Evolutionary conservation across 2,888 invertebrate species (phyloP).

Genomic region (Dasysyrphus albostriatus): DNA sequence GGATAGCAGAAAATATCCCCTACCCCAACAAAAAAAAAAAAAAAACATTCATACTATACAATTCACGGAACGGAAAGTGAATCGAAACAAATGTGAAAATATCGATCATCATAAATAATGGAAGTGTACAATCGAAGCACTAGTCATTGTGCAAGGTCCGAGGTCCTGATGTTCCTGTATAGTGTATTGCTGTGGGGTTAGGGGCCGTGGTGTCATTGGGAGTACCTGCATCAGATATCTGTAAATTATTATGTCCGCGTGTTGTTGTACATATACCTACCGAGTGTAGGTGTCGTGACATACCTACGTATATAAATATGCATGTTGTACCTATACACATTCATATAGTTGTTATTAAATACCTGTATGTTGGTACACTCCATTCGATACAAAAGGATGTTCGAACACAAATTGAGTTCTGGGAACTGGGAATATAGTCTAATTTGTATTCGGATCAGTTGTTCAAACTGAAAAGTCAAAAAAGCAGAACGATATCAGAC

Average conservation of each 20-base stretch:
- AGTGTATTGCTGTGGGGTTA: neutral
- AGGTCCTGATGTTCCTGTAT: neutral
- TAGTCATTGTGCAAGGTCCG: slow-evolving; percentile 51
- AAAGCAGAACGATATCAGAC: neutral
- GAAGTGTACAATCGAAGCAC: slow-evolving; percentile 60
- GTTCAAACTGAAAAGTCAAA: neutral
- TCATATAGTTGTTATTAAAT: neutral
- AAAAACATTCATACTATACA: no score
- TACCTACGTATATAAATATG: neutral
- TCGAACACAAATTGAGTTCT: neutral
- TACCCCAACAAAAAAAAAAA: neutral
- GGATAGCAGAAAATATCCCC: slow-evolving; percentile 25
- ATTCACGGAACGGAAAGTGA: slow-evolving; percentile 66
- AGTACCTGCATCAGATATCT: slow-evolving; percentile 59
- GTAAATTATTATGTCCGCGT: slow-evolving; percentile 63
- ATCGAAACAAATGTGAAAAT: slow-evolving; percentile 74
- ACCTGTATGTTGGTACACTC: no score
- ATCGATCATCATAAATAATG: slow-evolving; percentile 75
- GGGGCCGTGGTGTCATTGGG: slow-evolving; percentile 18
- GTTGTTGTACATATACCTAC: slow-evolving; percentile 15
- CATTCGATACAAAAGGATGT: neutral
- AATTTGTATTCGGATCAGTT: neutral
- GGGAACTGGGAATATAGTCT: neutral
- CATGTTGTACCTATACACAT: neutral
- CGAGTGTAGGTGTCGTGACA: slow-evolving; percentile 40